A percentile compares a stretch with the other conserved stretches of the same genome.
Conservation (phyloP, 2,113 vertebrate species). For the Oplegnathus fasciatus region DNA sequence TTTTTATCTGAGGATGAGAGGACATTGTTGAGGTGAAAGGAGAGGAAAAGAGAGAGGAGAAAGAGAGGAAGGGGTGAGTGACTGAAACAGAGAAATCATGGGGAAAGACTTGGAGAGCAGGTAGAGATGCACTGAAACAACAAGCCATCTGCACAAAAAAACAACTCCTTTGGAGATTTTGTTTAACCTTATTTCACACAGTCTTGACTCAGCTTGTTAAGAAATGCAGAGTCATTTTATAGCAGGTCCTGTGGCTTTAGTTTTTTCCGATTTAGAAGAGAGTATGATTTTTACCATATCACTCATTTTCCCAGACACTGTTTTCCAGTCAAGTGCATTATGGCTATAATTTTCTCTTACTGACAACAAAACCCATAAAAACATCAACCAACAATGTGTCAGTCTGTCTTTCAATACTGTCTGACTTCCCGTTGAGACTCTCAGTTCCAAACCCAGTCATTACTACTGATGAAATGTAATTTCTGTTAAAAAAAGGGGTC, state of each 20-base stretch:
- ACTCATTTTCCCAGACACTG: neutral
- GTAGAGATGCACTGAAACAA: slow-evolving; percentile 3
- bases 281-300: neutral
- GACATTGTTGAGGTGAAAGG: slow-evolving; percentile 65
- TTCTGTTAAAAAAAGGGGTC: no score
- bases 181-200: neutral
- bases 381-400: neutral
- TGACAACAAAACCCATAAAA: neutral
- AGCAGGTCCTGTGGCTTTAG: neutral
- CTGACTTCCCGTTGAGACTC: neutral
- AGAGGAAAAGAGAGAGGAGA: slow-evolving; percentile 5
- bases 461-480: neutral
- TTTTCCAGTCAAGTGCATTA: neutral
- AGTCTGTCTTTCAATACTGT: neutral
- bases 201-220: neutral
- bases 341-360: neutral
- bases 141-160: slow-evolving; percentile 3
- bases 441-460: neutral
- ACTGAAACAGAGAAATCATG: slow-evolving; percentile 26
- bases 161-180: neutral
- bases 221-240: neutral
- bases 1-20: slow-evolving; percentile 74
- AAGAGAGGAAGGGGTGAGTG: slow-evolving; percentile 14
- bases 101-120: neutral
- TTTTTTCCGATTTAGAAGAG: neutral